phyloP scores from a whole-genome alignment of 2,113 vertebrate species.

The Oophaga pumilio region DNA sequence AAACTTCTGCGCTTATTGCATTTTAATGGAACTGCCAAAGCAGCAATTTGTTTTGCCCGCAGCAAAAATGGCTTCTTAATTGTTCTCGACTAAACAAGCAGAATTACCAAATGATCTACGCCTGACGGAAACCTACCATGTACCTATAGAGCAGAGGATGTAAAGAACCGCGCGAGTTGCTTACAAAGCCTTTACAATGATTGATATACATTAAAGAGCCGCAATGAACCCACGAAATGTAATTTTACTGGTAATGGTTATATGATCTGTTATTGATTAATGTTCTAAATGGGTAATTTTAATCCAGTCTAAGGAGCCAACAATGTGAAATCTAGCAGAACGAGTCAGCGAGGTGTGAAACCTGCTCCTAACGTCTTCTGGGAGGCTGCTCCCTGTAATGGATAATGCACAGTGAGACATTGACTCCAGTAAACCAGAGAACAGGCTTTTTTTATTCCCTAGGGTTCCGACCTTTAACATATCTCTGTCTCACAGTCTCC shows the following conservation, averaged over 20 bases:
- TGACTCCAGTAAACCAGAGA: slow-evolving; percentile 67
- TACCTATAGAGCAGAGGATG: background rate
- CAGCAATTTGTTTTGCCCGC: slow-evolving; percentile 42
- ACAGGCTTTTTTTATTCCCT: slow-evolving; percentile 66
- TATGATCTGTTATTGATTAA: slow-evolving; percentile 46
- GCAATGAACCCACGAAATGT: slow-evolving; percentile 19
- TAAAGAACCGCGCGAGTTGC: background rate
- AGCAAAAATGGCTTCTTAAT: slow-evolving; percentile 33
- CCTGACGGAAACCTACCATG: background rate
- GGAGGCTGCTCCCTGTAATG: slow-evolving; percentile 59
- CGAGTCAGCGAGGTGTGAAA: slow-evolving; percentile 46
- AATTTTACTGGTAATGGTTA: slow-evolving; percentile 50
- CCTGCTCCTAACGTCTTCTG: rapidly evolving
- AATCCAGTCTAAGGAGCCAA: slow-evolving; percentile 45
- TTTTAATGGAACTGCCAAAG: slow-evolving; percentile 47
- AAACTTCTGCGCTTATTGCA: slow-evolving; percentile 18
- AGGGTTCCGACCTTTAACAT: slow-evolving; percentile 64
- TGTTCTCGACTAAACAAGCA: slow-evolving; percentile 35
- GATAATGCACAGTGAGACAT: slow-evolving; percentile 56
- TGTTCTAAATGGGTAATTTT: slow-evolving; percentile 50
- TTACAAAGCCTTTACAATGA: background rate
- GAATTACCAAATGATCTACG: slow-evolving; percentile 41
- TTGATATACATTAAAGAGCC: slow-evolving; percentile 10
- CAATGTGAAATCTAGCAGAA: slow-evolving; percentile 44
- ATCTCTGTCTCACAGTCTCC: slow-evolving; percentile 66